A percentile compares a stretch with the other conserved stretches of the same genome.
Evolutionary conservation across 2,888 invertebrate species (phyloP).

Genomic region (Incurvaria masculella): DNA sequence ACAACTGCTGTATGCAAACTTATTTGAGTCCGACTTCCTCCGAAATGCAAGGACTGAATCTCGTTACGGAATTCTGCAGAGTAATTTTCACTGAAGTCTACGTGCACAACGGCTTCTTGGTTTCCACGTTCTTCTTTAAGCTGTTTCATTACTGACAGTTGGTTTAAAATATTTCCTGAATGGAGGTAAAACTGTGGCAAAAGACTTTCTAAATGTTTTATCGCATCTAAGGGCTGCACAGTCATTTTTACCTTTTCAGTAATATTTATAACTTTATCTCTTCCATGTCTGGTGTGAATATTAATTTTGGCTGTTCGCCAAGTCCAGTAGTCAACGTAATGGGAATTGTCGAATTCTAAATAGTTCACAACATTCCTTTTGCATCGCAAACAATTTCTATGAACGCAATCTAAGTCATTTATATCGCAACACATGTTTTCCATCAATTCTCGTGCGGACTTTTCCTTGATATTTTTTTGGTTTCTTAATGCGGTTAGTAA

Average conservation of each 20-base stretch:
- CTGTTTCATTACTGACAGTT: too few species aligned
- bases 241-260: constrained; percentile 5
- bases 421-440: constrained; percentile 8
- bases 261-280: constrained; percentile 6
- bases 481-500: constrained; percentile 2
- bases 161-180: too few species aligned
- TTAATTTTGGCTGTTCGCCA: constrained; percentile 8
- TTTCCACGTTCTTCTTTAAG: too few species aligned
- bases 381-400: constrained; percentile 6
- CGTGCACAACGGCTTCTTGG: too few species aligned
- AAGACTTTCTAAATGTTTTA: too few species aligned
- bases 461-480: too few species aligned
- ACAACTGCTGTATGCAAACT: constrained; percentile 4
- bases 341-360: constrained; percentile 2
- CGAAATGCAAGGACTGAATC: constrained; percentile 4
- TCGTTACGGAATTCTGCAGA: constrained; percentile 3
- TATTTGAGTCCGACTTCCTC: constrained; percentile 4
- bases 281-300: constrained; percentile 6
- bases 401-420: constrained; percentile 4
- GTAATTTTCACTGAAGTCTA: constrained; percentile 5
- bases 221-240: too few species aligned
- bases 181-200: too few species aligned
- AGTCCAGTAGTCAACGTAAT: constrained; percentile 1
- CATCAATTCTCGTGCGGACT: background rate
- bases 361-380: constrained; percentile 4